A percentile compares a stretch with the other conserved stretches of the same genome.
phyloP scores from a whole-genome alignment of 2,797 vertebrate genomes.

The Phrynocephalus forsythii region DNA sequence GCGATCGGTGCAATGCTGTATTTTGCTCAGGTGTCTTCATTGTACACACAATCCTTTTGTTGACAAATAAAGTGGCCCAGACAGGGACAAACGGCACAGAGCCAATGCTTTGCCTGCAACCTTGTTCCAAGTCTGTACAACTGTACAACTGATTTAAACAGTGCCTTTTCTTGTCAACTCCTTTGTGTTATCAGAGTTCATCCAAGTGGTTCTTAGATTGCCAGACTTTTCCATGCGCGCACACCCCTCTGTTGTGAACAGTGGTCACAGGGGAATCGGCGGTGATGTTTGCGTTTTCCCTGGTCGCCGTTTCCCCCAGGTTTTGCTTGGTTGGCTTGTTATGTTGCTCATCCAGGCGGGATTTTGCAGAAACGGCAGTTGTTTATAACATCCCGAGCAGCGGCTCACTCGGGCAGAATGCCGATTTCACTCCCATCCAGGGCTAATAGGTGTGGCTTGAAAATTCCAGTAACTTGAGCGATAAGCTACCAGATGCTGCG shows the following conservation, averaged over 20 bases:
- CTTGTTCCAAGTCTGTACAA: not conserved
- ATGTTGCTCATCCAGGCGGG: not conserved
- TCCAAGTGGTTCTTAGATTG: not conserved
- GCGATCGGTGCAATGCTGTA: no score
- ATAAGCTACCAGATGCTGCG: not conserved
- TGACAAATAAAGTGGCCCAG: not conserved
- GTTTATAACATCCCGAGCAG: rapidly evolving
- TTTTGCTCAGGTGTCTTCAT: no score
- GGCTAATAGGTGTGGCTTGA: rapidly evolving
- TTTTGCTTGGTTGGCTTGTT: not conserved
- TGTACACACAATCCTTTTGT: no score
- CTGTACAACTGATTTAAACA: not conserved
- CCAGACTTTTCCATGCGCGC: no score
- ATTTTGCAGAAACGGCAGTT: no score
- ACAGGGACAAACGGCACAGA: not conserved
- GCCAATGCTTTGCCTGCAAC: not conserved
- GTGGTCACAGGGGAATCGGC: not conserved
- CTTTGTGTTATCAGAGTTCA: not conserved
- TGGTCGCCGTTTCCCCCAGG: not conserved
- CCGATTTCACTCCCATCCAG: not conserved
- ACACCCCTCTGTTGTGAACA: no score
- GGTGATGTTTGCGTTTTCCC: not conserved
- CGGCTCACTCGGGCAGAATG: not conserved
- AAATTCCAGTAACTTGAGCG: not conserved
- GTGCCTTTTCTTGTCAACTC: not conserved